These are phyloP conservation scores for Heliocidaris tuberculata DNA, from an alignment of 35 echinoderm and acorn worm species.

Conservation along the genomic window DNA sequence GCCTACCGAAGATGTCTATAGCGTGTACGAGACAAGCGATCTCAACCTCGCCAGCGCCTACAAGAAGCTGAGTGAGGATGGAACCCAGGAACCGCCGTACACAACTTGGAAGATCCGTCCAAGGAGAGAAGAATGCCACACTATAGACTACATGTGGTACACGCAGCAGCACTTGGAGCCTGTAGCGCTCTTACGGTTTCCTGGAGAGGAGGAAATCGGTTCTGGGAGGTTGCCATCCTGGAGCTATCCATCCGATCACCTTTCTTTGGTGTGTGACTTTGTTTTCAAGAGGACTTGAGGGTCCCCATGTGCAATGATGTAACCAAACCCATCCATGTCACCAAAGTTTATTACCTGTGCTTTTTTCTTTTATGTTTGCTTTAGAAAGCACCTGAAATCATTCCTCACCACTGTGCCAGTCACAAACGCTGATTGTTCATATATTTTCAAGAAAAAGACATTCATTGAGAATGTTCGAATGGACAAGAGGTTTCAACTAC, in stretches of 20 bases:
- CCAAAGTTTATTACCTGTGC: constrained; percentile 1
- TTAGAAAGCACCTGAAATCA: not conserved
- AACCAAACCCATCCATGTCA: not conserved
- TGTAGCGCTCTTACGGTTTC: constrained; percentile 58
- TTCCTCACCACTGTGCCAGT: not conserved
- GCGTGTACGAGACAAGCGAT: constrained; percentile 49
- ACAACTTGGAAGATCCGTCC: constrained; percentile 98
- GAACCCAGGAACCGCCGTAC: constrained; percentile 65
- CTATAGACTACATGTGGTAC: constrained; percentile 98
- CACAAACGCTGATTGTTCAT: not conserved
- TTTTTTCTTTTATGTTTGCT: not conserved
- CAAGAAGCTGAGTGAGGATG: constrained; percentile 63
- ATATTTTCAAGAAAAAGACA: not conserved
- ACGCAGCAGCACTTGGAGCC: constrained; percentile 55
- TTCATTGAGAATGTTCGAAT: not conserved
- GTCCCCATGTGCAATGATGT: not conserved
- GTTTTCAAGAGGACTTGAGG: constrained; percentile 54
- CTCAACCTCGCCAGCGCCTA: constrained; percentile 78
- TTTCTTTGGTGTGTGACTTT: constrained; percentile 95
- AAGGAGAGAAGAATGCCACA: constrained; percentile 81
- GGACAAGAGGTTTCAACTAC: not conserved
- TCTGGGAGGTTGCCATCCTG: constrained; percentile 73
- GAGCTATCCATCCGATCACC: constrained; percentile 88
- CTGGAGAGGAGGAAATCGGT: constrained; percentile 76
- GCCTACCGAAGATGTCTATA: constrained; percentile 78